A percentile compares a stretch with the other conserved stretches of the same genome.
Evolutionary conservation across 2,113 vertebrate genomes (phyloP).

Genomic region (Neodon shergylaensis): DNA sequence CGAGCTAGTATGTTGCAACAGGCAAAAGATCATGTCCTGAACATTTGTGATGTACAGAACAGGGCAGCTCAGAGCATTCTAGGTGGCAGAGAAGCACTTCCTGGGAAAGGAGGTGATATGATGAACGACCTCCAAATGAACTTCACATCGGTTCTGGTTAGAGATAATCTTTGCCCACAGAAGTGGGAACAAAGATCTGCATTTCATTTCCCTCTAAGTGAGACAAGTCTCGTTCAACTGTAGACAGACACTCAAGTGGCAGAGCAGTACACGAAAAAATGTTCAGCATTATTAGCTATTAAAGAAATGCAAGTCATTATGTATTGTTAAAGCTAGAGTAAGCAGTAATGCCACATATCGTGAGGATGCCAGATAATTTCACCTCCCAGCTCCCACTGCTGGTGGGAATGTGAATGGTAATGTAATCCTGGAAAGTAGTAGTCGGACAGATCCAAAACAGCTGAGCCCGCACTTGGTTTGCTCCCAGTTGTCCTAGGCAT

Average conservation of each 20-base stretch:
- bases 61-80: background rate
- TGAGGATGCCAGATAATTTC: background rate
- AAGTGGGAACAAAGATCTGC: background rate
- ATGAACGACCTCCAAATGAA: background rate
- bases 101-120: background rate
- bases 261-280: background rate
- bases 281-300: background rate
- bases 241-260: background rate
- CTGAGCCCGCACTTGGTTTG: background rate
- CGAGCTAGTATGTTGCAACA: background rate
- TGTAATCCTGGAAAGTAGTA: background rate
- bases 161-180: background rate
- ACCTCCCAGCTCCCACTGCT: background rate
- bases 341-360: background rate
- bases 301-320: background rate
- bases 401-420: background rate
- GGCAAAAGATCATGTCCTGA: background rate
- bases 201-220: background rate
- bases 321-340: background rate
- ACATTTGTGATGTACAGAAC: background rate
- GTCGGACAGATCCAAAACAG: background rate
- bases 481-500: background rate
- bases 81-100: background rate
- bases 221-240: no score
- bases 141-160: constrained; percentile 9